Evolutionary conservation across 2,888 invertebrate genomes (phyloP), one percentile per base, ranked within the genome.

Genomic region (Leptopterna dolabrata): DNA sequence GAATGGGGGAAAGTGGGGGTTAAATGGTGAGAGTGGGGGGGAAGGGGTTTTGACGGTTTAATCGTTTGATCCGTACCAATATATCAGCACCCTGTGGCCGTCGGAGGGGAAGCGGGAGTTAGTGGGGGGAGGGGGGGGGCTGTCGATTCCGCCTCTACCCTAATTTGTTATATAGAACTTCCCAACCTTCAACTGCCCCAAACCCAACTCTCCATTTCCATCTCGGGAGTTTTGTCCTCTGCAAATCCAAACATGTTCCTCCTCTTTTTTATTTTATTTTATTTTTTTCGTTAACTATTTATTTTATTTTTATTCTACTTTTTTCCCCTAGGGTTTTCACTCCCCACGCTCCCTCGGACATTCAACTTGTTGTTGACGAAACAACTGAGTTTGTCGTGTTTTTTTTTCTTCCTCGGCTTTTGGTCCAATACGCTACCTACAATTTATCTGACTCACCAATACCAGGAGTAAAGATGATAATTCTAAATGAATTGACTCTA

Each of bases 161-260:
- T 87, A 87, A 87, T 87, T 87, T 87, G 86, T 87, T 87, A 87
- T 87, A 80, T 87, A 70, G 86, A 87, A 81, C 85, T 45, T 63
- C 19, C 51, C 29, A 81, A 76, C 45, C 47, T 43, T 41, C 41
- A 43, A 78, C 78, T 45, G 45, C 71, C 16, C 47, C 76, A 41
- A 45, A 27, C 41, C 73, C 73, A 73, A 73, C 41, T 51, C 81
- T 30, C 51, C n/a, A n/a, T 76, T 43, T 55, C 81, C 30, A 81
- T 55, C 51, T 30, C 47, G 27, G 36, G 55, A 51, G 51, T 81
- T 47, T 81, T 81, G 81, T 81, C 81, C 81, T 76, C 2, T 78
- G 45, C 78, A 78, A 76, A 45, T 78, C 45, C 78, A n/a, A 45
- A 78, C 78, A 45, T 78, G 78, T 78, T 24, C 78, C 78, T 43